These are phyloP conservation scores for Diplodus puntazzo DNA, from an alignment of 2,797 vertebrate species.

Conservation along the genomic window DNA sequence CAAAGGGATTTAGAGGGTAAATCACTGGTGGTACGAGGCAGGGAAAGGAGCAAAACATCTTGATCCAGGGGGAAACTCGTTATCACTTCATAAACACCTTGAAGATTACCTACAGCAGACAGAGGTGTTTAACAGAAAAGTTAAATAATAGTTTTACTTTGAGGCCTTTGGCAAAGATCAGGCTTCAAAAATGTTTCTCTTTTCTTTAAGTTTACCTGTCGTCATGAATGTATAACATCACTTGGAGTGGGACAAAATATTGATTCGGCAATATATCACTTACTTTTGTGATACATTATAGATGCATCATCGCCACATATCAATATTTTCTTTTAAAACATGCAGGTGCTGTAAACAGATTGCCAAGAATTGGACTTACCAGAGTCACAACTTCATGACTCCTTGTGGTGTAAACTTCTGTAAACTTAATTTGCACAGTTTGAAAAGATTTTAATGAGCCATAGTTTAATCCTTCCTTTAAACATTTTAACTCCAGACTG, in stretches of 20 bases:
- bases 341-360: too few relatives aligned
- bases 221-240: background rate
- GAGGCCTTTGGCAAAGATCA: conserved; percentile 18
- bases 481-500: too few relatives aligned
- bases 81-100: conserved; percentile 53
- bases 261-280: too few relatives aligned
- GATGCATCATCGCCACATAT: too few relatives aligned
- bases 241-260: background rate
- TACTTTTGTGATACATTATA: too few relatives aligned
- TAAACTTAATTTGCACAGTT: too few relatives aligned
- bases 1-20: conserved; percentile 60
- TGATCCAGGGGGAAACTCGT: conserved; percentile 33
- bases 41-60: conserved; percentile 53
- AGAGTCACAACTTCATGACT: too few relatives aligned
- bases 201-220: background rate
- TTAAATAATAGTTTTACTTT: conserved; percentile 32
- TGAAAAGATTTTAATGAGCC: too few relatives aligned
- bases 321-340: too few relatives aligned
- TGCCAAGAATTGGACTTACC: too few relatives aligned
- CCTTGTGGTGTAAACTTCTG: too few relatives aligned
- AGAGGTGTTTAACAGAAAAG: conserved; percentile 16
- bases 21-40: conserved; percentile 8
- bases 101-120: conserved; percentile 2
- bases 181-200: background rate
- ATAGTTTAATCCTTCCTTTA: too few relatives aligned